Evolutionary conservation across 2,888 invertebrate species (phyloP).

Genomic region (Amaurobius ferox): DNA sequence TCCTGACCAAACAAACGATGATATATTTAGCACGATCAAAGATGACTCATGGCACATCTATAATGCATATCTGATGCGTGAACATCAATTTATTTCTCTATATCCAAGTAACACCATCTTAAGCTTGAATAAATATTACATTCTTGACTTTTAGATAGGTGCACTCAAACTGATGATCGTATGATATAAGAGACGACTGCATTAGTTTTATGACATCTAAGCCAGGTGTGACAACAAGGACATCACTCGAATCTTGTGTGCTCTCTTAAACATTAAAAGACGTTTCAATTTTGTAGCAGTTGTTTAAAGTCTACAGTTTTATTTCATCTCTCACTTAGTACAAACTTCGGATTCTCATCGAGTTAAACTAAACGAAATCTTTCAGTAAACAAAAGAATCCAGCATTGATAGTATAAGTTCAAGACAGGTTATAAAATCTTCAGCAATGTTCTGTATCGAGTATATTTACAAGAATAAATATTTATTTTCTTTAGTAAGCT

Average conservation of each 20-base stretch:
- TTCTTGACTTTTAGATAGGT: conserved; percentile 41
- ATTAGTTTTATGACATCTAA: conserved; percentile 55
- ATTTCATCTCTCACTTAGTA: no score
- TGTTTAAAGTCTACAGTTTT: conserved; percentile 26
- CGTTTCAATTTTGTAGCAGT: conserved; percentile 40
- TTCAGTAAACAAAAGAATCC: no score
- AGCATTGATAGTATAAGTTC: no score
- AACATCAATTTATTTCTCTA: conserved; percentile 43
- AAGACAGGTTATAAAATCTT: no score
- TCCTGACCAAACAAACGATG: conserved; percentile 43
- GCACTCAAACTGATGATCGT: conserved; percentile 35
- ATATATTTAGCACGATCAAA: conserved; percentile 52
- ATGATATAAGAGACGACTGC: conserved; percentile 27
- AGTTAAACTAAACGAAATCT: no score
- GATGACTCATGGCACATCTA: conserved; percentile 50
- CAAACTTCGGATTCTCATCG: no score
- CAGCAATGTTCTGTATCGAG: no score
- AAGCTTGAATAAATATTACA: conserved; percentile 60
- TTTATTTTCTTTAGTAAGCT: no score
- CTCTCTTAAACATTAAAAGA: conserved; percentile 4
- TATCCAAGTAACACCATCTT: conserved; percentile 61
- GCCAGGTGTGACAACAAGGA: conserved; percentile 35
- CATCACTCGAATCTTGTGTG: conserved; percentile 38
- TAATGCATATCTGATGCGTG: conserved; percentile 53
- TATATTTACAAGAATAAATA: no score